Base-by-base conservation (phyloP, 2,113 vertebrate species). In the Phodopus roborovskii region DNA sequence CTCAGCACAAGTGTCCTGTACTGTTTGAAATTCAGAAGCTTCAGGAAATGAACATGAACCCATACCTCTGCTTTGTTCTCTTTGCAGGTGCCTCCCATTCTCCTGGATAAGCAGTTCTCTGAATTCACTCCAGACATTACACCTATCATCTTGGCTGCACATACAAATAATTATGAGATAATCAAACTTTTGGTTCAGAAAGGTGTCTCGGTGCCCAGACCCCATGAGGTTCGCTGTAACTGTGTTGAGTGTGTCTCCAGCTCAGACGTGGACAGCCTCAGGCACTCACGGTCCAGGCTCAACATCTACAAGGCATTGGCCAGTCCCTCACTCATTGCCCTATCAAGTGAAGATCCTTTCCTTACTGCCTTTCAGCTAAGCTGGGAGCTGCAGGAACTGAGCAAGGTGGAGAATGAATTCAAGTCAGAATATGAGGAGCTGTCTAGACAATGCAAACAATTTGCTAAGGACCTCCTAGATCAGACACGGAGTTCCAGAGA, bases 121-220 rank as follows among this genome's bases (percentile, higher is more conserved):
- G 99, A 99, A 98, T 99, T 99, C 97, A 99, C 99, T 0, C 99
- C 99, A 0, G 99, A 99, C 98, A 99, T 99, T 83, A 99, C 99
- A 1, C 99, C 99, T 5, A 99, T 99, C 98, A 99, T 99, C 98
- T 98, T 99, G 93, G 99, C 99, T 36, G 99, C 99, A 45, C 99
- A 99, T 98, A 99, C 99, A 56, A 99, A 99, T 98, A 99, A 99
- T 98, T 99, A 99, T 0, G 99, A 99, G 98, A 99, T 99, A 87
- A 99, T 99, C 97, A 99, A 99, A 97, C 99, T 99, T 85, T 98
- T 99, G 10, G 98, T 99, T 53, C 99, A 99, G 98, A 99, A 99
- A 85, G 99, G 99, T 0, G 99, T 99, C n/a, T 99, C 99, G 0
- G 98, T 99, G 83, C 99, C 99, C 11, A 98, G 99, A 97, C 99